Base-by-base conservation (phyloP, 2,113 vertebrate genomes). In the Triplophysa rosa region DNA sequence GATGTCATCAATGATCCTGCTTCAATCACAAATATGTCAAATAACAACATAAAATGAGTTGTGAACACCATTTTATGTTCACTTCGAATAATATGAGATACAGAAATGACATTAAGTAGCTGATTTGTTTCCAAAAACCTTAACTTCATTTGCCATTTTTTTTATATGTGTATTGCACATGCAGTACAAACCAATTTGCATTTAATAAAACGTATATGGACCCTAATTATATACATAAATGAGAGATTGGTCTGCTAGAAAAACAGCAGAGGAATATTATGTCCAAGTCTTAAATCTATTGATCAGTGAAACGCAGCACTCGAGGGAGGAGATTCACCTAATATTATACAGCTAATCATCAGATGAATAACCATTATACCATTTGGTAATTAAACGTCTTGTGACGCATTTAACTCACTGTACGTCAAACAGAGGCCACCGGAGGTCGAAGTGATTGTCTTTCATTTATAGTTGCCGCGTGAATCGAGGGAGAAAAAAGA, bases 311-410 rank as follows among this genome's bases (percentile, higher is more conserved):
- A 94, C 91, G 94, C 89, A 81, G 89, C 89, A 94, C 95, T 93
- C 95, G 91, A 90, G 96, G 94, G 95, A 97, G 89, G 90, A 91
- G 93, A 95, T 96, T 96, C 94, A 95, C 93, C 95, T 96, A 95
- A 95, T 92, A 87, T 94, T 95, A 92, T 93, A 94, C 94, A 95
- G 95, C 95, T 96, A 95, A 96, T 96, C 94, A 97, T 94, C 94
- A 96, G 94, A 96, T 96, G 94, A 98, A 94, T 94, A 95, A 95
- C 93, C 93, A 97, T 95, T 94, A 94, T 92, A 94, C 93, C 91
- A 93, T 95, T 96, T 95, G 93, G 93, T 96, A 97, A 97, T 97
- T 98, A 98, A 97, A 95, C 87, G 67, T 95, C 94, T 95, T 96
- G 95, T 92, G 96, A 96, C 95, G 92, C 94, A 95, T 95, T 96